Evolutionary conservation across 2,888 invertebrate species (phyloP).

Genomic region (Embidobia sp.): DNA sequence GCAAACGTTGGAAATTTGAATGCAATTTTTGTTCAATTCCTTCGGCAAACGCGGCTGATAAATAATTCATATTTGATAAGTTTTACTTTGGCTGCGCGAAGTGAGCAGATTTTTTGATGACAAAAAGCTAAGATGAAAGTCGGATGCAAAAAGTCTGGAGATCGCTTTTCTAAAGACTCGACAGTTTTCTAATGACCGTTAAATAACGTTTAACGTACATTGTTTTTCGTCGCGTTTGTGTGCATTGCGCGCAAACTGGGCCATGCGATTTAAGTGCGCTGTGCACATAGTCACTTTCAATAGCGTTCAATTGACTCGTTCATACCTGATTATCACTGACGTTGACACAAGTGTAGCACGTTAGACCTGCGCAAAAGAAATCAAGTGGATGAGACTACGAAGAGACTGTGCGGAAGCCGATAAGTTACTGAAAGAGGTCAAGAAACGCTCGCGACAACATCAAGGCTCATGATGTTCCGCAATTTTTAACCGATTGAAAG

Average conservation of each 20-base stretch:
- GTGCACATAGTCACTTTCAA: conserved; percentile 67
- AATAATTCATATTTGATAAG: too few relatives aligned
- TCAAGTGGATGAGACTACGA: conserved; percentile 60
- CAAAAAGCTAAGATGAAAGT: too few relatives aligned
- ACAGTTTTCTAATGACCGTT: conserved; percentile 38
- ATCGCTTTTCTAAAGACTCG: conserved; percentile 31
- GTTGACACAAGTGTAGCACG: conserved; percentile 86
- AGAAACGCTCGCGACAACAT: conserved; percentile 42
- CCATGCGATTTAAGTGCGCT: conserved; percentile 20
- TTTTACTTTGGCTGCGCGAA: too few relatives aligned
- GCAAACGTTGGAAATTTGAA: too few relatives aligned
- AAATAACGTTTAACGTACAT: conserved; percentile 19
- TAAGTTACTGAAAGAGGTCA: conserved; percentile 63
- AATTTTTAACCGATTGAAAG: conserved; percentile 45
- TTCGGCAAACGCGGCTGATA: too few relatives aligned
- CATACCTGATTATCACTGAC: conserved; percentile 84
- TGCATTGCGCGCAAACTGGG: conserved; percentile 7
- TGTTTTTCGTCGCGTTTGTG: conserved; percentile 14
- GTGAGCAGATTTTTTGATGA: too few relatives aligned
- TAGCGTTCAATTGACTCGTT: conserved; percentile 72
- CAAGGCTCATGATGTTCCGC: conserved; percentile 48
- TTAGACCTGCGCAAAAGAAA: conserved; percentile 79
- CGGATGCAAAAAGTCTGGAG: neutral
- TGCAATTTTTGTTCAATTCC: too few relatives aligned
- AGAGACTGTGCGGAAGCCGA: conserved; percentile 65